Evolutionary conservation across 2,888 invertebrate genomes (phyloP).

Genomic region (Rhagonycha lutea): DNA sequence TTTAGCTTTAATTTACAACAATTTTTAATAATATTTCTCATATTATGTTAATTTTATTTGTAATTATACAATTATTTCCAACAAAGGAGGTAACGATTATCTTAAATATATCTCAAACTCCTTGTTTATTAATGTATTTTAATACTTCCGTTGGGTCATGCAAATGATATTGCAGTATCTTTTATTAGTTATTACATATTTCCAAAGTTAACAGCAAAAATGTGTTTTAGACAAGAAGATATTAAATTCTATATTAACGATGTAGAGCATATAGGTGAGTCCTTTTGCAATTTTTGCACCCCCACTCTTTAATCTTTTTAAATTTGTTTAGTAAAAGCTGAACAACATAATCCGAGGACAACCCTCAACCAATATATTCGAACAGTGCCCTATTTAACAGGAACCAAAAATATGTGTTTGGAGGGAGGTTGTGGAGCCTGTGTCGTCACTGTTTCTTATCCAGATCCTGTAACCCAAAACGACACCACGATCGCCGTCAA

Average conservation of each 20-base stretch:
- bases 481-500: slow-evolving; percentile 63
- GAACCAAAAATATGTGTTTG: slow-evolving; percentile 73
- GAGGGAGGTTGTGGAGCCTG: slow-evolving; percentile 78
- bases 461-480: slow-evolving; percentile 57
- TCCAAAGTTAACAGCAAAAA: not conserved
- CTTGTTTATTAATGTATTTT: not conserved
- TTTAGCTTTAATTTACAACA: too few relatives aligned
- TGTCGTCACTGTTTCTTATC: slow-evolving; percentile 58
- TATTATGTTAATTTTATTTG: too few relatives aligned
- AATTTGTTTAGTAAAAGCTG: not conserved
- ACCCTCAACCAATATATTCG: slow-evolving; percentile 67
- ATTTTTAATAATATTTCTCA: too few relatives aligned
- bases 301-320: not conserved
- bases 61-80: not conserved
- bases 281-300: not conserved
- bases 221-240: slow-evolving; percentile 9
- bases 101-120: not conserved
- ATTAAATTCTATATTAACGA: slow-evolving; percentile 30
- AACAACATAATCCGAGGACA: not conserved
- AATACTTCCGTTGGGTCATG: not conserved
- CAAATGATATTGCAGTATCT: not conserved
- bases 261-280: slow-evolving; percentile 25
- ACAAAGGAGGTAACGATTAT: not conserved
- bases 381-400: slow-evolving; percentile 63
- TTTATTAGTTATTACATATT: not conserved